A percentile compares a stretch with the other conserved stretches of the same genome.
phyloP scores from a whole-genome alignment of 2,797 vertebrate species.

The Microctenopoma steveboyesi region DNA sequence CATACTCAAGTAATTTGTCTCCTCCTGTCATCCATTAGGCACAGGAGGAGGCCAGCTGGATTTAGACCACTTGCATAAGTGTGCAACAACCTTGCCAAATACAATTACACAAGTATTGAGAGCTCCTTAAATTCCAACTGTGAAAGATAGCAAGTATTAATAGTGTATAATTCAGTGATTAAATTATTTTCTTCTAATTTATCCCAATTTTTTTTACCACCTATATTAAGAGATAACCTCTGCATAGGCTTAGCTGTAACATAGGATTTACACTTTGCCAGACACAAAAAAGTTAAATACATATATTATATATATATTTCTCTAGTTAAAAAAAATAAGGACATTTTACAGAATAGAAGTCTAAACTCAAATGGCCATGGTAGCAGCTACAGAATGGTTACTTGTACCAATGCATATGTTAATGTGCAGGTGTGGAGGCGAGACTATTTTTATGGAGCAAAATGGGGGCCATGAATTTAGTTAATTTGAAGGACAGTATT shows the following conservation, averaged over 20 bases:
- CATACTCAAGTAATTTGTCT: no score
- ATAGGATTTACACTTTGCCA: constrained; percentile 6
- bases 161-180: constrained; percentile 17
- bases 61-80: constrained; percentile 10
- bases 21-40: no score
- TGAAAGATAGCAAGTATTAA: constrained; percentile 12
- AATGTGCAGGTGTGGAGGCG: no score
- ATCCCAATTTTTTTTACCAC: constrained; percentile 16
- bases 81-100: constrained; percentile 19
- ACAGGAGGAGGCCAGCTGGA: constrained; percentile 6
- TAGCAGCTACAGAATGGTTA: no score
- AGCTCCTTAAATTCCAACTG: constrained; percentile 5
- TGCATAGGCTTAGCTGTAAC: not conserved
- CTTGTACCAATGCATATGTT: no score
- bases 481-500: no score
- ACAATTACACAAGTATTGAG: constrained; percentile 18
- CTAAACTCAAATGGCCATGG: no score
- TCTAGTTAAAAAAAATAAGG: no score
- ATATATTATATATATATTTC: no score
- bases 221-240: not conserved
- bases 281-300: not conserved
- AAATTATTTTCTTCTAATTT: constrained; percentile 29
- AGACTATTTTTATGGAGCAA: no score
- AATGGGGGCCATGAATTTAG: no score
- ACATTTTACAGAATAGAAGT: no score